Conservation (phyloP, 2,888 invertebrate genomes). For the Campoletis raptor region DNA sequence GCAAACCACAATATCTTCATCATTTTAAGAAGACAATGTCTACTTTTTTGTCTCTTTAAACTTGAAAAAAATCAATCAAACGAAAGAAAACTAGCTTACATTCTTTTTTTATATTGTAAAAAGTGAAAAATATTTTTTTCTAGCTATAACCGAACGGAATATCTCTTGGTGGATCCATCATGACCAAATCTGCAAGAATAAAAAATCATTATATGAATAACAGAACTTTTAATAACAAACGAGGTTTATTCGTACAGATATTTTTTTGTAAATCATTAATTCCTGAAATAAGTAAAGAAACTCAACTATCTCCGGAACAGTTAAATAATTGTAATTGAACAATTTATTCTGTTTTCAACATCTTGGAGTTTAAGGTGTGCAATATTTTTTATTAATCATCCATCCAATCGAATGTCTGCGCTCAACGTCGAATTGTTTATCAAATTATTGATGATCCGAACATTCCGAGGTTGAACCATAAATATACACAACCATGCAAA, state of each 20-base stretch:
- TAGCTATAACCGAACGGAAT: constrained; percentile 74
- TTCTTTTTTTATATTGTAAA: not conserved
- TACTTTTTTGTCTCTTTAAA: constrained; percentile 25
- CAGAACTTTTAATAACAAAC: not conserved
- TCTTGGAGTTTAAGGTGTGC: not conserved
- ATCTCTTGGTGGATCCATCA: constrained; percentile 76
- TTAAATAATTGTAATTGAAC: not conserved
- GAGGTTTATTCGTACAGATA: too few relatives aligned
- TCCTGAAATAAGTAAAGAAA: too few relatives aligned
- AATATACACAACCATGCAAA: too few relatives aligned
- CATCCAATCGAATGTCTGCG: constrained; percentile 19
- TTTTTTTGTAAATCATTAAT: not conserved
- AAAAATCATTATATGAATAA: constrained; percentile 15
- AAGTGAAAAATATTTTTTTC: constrained; percentile 16
- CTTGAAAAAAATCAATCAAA: not conserved
- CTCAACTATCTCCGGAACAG: too few relatives aligned
- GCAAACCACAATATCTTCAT: constrained; percentile 58
- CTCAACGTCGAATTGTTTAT: constrained; percentile 1
- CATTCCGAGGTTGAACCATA: not conserved
- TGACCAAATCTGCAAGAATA: constrained; percentile 56
- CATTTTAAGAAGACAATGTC: constrained; percentile 21
- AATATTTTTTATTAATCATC: constrained; percentile 29
- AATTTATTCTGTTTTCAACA: not conserved
- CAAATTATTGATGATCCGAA: constrained; percentile 40
- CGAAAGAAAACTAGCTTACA: not conserved